phyloP scores from a whole-genome alignment of 2,113 vertebrate species.

The Harpagus bidentatus region DNA sequence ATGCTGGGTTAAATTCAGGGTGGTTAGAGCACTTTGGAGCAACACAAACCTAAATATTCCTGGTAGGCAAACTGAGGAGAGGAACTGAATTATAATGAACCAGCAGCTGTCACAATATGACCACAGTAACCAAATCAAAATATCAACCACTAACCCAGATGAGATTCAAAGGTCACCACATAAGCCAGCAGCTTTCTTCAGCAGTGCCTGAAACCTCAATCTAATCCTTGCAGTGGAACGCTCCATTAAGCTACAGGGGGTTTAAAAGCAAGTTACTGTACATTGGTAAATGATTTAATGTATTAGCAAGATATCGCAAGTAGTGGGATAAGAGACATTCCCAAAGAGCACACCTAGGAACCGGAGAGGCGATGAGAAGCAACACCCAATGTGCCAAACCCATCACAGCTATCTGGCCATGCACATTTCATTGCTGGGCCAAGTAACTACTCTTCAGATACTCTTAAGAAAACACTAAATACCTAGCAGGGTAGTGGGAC shows the following conservation, averaged over 20 bases:
- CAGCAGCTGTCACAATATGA: conserved; percentile 70
- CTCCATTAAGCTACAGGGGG: neutral
- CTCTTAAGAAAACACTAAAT: neutral
- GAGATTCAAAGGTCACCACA: conserved; percentile 69
- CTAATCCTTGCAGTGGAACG: conserved; percentile 44
- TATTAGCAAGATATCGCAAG: neutral
- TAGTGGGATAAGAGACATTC: neutral
- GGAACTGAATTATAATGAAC: conserved; percentile 56
- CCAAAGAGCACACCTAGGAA: neutral
- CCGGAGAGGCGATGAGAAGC: neutral
- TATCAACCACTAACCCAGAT: conserved; percentile 66
- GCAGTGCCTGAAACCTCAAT: conserved; percentile 20
- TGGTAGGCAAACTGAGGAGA: conserved; percentile 31
- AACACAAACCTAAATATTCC: conserved; percentile 57
- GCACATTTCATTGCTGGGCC: neutral
- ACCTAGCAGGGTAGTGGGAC: neutral
- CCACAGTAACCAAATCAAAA: conserved; percentile 67
- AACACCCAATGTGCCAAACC: neutral
- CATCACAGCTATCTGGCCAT: neutral
- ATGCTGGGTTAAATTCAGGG: neutral
- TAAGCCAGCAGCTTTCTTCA: conserved; percentile 65
- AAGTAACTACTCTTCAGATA: neutral
- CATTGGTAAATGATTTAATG: neutral
- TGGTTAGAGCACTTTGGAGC: conserved; percentile 30
- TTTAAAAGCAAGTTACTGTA: neutral